Conservation (phyloP, 2,888 invertebrate species). For the Ormyrus nitidulus region DNA sequence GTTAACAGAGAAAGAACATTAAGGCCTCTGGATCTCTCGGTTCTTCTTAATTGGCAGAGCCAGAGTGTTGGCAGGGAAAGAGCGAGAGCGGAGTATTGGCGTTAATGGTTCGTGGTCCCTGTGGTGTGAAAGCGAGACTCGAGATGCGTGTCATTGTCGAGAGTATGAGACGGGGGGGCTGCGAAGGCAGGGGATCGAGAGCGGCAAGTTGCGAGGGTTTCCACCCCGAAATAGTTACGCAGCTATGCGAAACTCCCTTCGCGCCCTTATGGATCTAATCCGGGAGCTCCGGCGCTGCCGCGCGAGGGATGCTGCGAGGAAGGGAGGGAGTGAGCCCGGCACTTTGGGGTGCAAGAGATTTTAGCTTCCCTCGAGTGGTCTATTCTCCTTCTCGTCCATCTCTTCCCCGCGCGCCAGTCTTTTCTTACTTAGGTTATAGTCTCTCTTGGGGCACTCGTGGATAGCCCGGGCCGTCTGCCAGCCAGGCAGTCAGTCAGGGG, state of each 20-base stretch:
- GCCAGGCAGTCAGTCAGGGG: constrained; percentile 69
- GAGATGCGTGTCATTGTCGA: constrained; percentile 71
- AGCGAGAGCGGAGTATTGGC: constrained; percentile 65
- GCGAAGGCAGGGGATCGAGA: neutral
- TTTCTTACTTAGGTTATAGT: constrained; percentile 50
- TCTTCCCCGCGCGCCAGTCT: constrained; percentile 53
- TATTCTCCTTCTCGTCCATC: constrained; percentile 59
- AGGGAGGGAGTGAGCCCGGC: constrained; percentile 70
- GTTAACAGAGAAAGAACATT: constrained; percentile 57
- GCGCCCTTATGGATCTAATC: constrained; percentile 62
- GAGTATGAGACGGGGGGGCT: neutral
- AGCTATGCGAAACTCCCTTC: constrained; percentile 61
- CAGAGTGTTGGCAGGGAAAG: neutral
- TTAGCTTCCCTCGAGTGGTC: constrained; percentile 71
- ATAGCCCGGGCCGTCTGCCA: constrained; percentile 69
- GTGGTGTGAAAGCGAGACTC: constrained; percentile 72
- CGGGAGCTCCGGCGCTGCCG: constrained; percentile 1
- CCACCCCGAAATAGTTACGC: constrained; percentile 58
- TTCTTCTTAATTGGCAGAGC: constrained; percentile 48
- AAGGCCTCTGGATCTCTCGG: constrained; percentile 38
- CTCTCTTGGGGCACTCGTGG: constrained; percentile 67
- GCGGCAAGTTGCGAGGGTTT: constrained; percentile 53
- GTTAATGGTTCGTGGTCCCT: constrained; percentile 74
- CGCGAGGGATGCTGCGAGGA: constrained; percentile 71
- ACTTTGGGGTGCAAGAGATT: constrained; percentile 76